phyloP scores from a whole-genome alignment of 2,888 invertebrate genomes.

The Sceliomorpha sp. region DNA sequence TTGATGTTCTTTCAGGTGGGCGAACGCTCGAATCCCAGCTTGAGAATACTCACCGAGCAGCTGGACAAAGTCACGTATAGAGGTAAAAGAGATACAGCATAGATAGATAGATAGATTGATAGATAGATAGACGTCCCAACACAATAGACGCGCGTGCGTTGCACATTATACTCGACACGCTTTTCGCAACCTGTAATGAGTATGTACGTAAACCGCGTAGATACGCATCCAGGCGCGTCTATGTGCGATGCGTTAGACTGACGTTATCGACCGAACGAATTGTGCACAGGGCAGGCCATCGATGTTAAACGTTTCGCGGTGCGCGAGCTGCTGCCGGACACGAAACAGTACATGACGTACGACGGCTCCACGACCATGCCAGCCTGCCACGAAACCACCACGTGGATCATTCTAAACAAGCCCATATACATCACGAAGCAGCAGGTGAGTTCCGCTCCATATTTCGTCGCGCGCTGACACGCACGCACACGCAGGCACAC shows the following conservation, averaged over 20 bases:
- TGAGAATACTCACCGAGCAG: slow-evolving; percentile 94
- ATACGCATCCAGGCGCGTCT: slow-evolving; percentile 36
- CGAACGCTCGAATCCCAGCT: slow-evolving; percentile 93
- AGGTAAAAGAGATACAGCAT: slow-evolving; percentile 83
- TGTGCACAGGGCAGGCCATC: slow-evolving; percentile 89
- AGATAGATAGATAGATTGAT: background rate
- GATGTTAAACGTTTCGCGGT: slow-evolving; percentile 92
- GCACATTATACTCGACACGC: slow-evolving; percentile 7
- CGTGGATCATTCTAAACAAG: slow-evolving; percentile 98
- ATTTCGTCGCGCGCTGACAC: slow-evolving; percentile 30
- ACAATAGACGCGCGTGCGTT: slow-evolving; percentile 27
- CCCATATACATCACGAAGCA: slow-evolving; percentile 98
- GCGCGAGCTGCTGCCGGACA: slow-evolving; percentile 93
- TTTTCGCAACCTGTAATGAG: slow-evolving; percentile 14
- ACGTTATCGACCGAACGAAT: slow-evolving; percentile 69
- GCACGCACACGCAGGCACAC: slow-evolving; percentile 13
- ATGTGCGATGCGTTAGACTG: slow-evolving; percentile 55
- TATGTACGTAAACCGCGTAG: slow-evolving; percentile 20
- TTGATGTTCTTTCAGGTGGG: slow-evolving; percentile 88
- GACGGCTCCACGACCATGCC: slow-evolving; percentile 98
- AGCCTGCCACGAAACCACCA: slow-evolving; percentile 98
- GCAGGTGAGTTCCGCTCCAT: slow-evolving; percentile 86
- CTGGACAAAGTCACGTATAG: slow-evolving; percentile 95
- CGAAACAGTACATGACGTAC: slow-evolving; percentile 98
- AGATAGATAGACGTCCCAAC: slow-evolving; percentile 16